Evolutionary conservation across 1,140 invertebrate genomes (phyloP).

Genomic region (Nephila pilipes): DNA sequence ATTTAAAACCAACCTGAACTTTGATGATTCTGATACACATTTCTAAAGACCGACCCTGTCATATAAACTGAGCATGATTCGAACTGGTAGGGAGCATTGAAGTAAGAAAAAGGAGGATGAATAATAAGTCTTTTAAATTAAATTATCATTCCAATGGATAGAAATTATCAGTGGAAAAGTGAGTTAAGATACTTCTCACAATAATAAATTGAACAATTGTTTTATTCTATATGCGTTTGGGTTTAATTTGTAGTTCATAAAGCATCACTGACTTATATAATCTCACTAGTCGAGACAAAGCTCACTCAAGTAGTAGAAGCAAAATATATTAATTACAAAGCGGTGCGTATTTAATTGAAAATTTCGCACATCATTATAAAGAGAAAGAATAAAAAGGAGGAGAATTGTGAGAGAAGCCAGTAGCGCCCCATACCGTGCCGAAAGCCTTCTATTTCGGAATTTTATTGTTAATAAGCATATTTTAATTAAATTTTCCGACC

Average conservation of each 20-base stretch:
- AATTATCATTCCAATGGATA: background rate
- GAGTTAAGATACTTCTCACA: background rate
- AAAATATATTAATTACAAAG: slow-evolving; percentile 59
- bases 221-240: slow-evolving; percentile 4
- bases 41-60: background rate
- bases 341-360: slow-evolving; percentile 65
- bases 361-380: slow-evolving; percentile 68
- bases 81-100: background rate
- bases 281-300: slow-evolving; percentile 8
- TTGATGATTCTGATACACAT: no score
- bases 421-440: slow-evolving; percentile 22
- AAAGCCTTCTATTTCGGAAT: background rate
- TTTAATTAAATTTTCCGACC: slow-evolving; percentile 73
- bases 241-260: slow-evolving; percentile 42
- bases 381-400: slow-evolving; percentile 47
- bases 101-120: background rate
- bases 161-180: background rate
- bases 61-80: background rate
- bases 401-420: slow-evolving; percentile 54
- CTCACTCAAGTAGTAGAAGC: background rate
- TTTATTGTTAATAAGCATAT: slow-evolving; percentile 74
- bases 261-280: slow-evolving; percentile 23
- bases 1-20: no score
- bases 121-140: background rate
- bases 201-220: background rate